Evolutionary conservation across 2,797 vertebrate species (phyloP).

Genomic region (Todus mexicanus): DNA sequence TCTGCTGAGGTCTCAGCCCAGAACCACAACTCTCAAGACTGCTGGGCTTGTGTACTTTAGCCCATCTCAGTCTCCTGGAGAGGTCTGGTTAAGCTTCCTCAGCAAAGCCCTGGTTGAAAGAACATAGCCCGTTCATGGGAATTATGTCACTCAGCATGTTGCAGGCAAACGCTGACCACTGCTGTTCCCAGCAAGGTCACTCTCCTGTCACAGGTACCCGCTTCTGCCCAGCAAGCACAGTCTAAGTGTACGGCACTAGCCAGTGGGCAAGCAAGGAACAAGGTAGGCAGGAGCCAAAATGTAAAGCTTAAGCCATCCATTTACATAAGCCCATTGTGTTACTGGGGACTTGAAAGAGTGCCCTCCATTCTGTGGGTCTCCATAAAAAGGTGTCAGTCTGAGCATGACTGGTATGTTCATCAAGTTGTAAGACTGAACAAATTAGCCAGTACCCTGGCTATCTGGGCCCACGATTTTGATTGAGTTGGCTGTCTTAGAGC

Average conservation of each 20-base stretch:
- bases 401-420: not conserved
- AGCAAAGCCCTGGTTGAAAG: fast-evolving
- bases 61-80: not conserved
- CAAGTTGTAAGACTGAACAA: not conserved
- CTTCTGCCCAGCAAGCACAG: not conserved
- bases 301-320: not conserved
- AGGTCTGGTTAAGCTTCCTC: not conserved
- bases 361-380: not conserved
- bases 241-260: fast-evolving
- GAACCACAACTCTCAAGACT: not conserved
- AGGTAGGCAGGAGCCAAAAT: not conserved
- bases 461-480: not conserved
- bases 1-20: not conserved
- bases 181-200: not conserved
- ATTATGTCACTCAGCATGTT: fast-evolving
- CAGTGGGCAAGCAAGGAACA: not conserved
- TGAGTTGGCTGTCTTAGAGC: not conserved
- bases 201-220: fast-evolving
- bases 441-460: not conserved
- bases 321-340: not conserved
- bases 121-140: not conserved
- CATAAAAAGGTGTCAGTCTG: not conserved
- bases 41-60: fast-evolving
- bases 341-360: not conserved
- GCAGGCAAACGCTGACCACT: fast-evolving